These are phyloP conservation scores for Cyanocitta stelleri DNA, from an alignment of 2,113 vertebrate genomes.

Conservation along the genomic window DNA sequence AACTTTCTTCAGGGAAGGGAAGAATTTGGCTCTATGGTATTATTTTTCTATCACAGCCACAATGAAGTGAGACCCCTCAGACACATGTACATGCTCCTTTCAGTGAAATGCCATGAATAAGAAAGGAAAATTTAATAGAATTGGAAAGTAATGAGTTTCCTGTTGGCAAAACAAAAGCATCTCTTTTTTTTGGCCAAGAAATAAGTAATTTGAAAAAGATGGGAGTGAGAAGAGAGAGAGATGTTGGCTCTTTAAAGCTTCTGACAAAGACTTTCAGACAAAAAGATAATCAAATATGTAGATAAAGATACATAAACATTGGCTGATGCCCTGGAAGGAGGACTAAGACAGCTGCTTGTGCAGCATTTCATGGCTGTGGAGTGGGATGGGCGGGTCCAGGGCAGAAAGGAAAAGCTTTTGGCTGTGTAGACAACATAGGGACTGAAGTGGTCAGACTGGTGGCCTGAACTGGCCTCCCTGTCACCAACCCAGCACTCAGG, in stretches of 20 bases:
- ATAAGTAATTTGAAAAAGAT: neutral
- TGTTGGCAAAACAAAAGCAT: neutral
- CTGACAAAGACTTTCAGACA: neutral
- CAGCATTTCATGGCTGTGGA: neutral
- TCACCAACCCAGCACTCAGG: neutral
- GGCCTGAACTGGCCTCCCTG: neutral
- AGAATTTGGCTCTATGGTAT: neutral
- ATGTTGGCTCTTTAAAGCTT: neutral
- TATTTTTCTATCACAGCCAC: neutral
- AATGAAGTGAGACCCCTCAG: neutral
- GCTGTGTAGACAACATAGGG: neutral
- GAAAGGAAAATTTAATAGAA: neutral
- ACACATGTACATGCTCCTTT: neutral
- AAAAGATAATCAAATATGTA: neutral
- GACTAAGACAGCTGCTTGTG: neutral
- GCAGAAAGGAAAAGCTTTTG: neutral
- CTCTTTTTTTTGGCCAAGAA: neutral
- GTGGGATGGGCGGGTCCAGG: neutral
- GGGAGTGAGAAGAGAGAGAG: neutral
- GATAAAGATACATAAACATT: neutral
- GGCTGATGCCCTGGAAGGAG: neutral
- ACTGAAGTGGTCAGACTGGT: neutral
- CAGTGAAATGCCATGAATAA: neutral
- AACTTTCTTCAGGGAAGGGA: neutral
- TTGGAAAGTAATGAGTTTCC: neutral